Conservation (phyloP, 2,797 vertebrate species). For the Typhlichthys eigenmanni region DNA sequence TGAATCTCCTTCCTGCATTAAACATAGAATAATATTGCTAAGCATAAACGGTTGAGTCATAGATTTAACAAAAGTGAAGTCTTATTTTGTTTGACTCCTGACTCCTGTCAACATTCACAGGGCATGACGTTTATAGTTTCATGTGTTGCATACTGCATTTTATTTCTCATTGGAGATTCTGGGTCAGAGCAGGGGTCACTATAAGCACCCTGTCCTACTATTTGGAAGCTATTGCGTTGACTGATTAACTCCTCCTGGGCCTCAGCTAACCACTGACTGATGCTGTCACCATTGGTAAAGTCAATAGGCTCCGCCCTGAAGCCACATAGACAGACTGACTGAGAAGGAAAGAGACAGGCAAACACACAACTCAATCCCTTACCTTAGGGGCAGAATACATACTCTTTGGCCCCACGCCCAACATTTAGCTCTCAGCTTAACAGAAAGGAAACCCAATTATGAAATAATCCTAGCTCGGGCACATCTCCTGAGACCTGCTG, state of each 20-base stretch:
- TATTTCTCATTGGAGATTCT: constrained; percentile 20
- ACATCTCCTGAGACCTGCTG: constrained; percentile 35
- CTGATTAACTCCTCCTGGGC: constrained; percentile 49
- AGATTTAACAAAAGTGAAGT: too few species aligned
- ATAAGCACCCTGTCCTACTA: constrained; percentile 15
- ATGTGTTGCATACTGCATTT: constrained; percentile 14
- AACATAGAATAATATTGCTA: too few species aligned
- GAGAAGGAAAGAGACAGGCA: neutral
- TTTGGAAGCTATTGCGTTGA: constrained; percentile 8
- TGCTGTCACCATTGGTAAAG: constrained; percentile 54
- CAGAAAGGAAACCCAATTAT: constrained; percentile 24
- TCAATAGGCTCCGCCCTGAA: constrained; percentile 41
- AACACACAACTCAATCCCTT: neutral
- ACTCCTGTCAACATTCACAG: constrained; percentile 18
- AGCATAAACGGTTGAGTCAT: too few species aligned
- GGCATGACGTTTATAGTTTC: constrained; percentile 10
- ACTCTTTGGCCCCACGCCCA: constrained; percentile 1
- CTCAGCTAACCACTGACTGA: constrained; percentile 42
- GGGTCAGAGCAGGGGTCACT: constrained; percentile 24
- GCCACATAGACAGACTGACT: constrained; percentile 11
- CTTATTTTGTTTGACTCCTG: neutral
- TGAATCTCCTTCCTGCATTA: too few species aligned
- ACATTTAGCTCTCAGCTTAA: constrained; percentile 17
- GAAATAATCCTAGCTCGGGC: constrained; percentile 4
- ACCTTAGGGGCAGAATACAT: constrained; percentile 3